These are phyloP conservation scores for Agonopterix arenella DNA, from an alignment of 2,888 invertebrate genomes.

Conservation along the genomic window DNA sequence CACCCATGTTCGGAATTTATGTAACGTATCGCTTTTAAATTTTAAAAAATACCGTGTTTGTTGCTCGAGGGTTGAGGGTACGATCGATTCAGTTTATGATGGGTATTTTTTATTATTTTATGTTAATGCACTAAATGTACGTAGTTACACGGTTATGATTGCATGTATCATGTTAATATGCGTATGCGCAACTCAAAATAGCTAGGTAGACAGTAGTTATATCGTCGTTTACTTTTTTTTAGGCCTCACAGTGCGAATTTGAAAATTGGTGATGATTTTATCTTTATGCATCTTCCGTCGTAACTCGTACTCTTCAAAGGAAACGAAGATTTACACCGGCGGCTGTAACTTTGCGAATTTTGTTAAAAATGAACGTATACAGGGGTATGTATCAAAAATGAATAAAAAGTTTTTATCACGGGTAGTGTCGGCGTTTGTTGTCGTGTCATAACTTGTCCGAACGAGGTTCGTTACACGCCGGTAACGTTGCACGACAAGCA, in stretches of 20 bases:
- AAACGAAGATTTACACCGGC: no score
- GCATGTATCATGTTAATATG: slow-evolving; percentile 23
- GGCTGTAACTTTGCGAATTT: no score
- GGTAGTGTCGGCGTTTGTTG: slow-evolving; percentile 53
- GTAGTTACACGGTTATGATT: slow-evolving; percentile 40
- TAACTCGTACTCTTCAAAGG: no score
- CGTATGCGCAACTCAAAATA: slow-evolving; percentile 7
- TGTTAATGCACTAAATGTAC: slow-evolving; percentile 56
- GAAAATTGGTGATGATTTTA: not conserved
- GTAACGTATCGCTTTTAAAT: slow-evolving; percentile 42
- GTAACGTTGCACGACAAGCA: slow-evolving; percentile 53
- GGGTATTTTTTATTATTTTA: slow-evolving; percentile 64
- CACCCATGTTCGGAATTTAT: slow-evolving; percentile 57
- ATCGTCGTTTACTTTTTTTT: slow-evolving; percentile 3
- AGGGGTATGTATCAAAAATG: slow-evolving; percentile 36
- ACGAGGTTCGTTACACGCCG: slow-evolving; percentile 48
- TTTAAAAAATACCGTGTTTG: slow-evolving; percentile 47
- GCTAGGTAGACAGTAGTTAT: slow-evolving; percentile 5
- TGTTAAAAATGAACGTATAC: no score
- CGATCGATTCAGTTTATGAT: slow-evolving; percentile 59
- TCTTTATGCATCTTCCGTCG: not conserved
- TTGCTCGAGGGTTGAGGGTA: slow-evolving; percentile 59
- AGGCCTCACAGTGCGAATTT: slow-evolving; percentile 1
- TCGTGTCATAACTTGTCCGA: slow-evolving; percentile 64
- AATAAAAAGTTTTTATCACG: slow-evolving; percentile 37